Conservation (phyloP, 35 echinoderm and acorn worm species). For the Apostichopus californicus region DNA sequence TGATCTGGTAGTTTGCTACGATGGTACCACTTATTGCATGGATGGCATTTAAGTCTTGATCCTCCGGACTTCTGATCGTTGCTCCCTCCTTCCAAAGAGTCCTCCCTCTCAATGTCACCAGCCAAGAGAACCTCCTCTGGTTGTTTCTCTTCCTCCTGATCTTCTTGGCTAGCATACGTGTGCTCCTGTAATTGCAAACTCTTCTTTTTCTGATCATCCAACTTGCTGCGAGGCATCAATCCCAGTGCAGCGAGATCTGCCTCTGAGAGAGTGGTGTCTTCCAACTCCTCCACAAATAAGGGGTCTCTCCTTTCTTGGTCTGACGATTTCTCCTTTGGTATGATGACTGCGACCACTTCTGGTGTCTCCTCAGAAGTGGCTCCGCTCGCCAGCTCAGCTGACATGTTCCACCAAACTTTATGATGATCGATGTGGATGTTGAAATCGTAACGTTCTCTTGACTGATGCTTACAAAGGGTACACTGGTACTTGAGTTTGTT, state of each 20-base stretch:
- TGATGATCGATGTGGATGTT: conserved; percentile 88
- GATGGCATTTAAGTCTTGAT: conserved; percentile 75
- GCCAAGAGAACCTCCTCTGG: not conserved
- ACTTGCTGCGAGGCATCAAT: conserved; percentile 63
- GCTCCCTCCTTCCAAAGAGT: not conserved
- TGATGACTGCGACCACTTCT: not conserved
- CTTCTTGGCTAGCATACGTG: conserved; percentile 19
- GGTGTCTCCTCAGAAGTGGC: not conserved
- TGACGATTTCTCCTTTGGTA: not conserved
- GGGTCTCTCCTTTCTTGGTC: not conserved
- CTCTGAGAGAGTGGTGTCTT: conserved; percentile 50
- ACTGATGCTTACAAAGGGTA: conserved; percentile 85
- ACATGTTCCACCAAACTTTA: conserved; percentile 79
- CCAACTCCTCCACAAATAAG: conserved; percentile 25
- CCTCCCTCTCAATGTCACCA: not conserved
- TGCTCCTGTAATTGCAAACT: conserved; percentile 28
- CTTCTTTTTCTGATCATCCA: conserved; percentile 6
- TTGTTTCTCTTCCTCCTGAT: not conserved
- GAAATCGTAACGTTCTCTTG: conserved; percentile 79
- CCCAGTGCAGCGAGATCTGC: conserved; percentile 66
- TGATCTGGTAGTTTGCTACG: conserved; percentile 63
- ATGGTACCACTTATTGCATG: conserved; percentile 73
- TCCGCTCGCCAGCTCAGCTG: not conserved
- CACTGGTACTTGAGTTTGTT: conserved; percentile 77
- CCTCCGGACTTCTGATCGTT: conserved; percentile 1